Evolutionary conservation across 1,140 invertebrate species (phyloP).

Genomic region (Monomorium pharaonis): DNA sequence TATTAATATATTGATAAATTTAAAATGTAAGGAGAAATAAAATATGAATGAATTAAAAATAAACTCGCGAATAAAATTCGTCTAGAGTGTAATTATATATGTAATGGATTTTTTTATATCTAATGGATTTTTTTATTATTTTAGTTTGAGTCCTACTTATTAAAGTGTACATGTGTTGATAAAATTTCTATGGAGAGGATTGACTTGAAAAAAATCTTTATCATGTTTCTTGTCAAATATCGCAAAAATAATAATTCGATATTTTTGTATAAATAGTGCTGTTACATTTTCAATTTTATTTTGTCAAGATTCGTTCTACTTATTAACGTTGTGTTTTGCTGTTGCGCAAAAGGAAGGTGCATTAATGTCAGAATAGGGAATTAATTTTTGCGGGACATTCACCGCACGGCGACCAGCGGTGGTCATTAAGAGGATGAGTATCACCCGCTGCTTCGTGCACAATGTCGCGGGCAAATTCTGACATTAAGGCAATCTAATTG

Average conservation of each 20-base stretch:
- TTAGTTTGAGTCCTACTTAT: not conserved
- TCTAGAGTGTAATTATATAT: not conserved
- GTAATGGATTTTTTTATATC: not conserved
- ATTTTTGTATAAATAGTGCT: constrained; percentile 1
- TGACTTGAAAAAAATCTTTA: not conserved
- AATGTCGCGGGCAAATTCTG: constrained; percentile 20
- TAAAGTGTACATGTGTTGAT: not conserved
- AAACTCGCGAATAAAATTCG: not conserved
- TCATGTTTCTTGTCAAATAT: not conserved
- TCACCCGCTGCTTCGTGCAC: constrained; percentile 8
- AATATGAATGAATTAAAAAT: not conserved
- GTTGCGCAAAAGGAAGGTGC: not conserved
- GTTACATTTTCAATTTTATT: not conserved
- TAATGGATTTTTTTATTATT: not conserved
- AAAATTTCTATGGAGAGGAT: not conserved
- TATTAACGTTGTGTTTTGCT: not conserved
- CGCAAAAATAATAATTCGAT: not conserved
- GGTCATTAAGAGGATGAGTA: constrained; percentile 33
- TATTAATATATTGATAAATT: not conserved
- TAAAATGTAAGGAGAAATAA: too few species aligned
- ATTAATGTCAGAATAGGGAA: constrained; percentile 12
- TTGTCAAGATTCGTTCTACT: constrained; percentile 1
- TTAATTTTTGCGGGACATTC: constrained; percentile 33
- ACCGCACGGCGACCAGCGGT: not conserved
- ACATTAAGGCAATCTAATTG: constrained; percentile 22